Evolutionary conservation across 1,140 invertebrate genomes (phyloP).

Genomic region (Drosophila teissieri): DNA sequence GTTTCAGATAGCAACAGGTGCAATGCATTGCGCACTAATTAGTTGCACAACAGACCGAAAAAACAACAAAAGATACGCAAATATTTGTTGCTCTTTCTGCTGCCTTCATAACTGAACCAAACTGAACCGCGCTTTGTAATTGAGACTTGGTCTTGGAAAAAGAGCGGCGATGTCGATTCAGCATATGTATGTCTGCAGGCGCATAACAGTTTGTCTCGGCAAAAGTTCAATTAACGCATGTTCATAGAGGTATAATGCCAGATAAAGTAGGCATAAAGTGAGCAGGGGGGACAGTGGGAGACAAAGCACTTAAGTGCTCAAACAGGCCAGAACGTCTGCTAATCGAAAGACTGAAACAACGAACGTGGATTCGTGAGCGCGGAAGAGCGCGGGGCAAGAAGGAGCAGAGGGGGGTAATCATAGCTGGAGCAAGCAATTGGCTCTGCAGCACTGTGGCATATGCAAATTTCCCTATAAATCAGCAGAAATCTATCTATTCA

Average conservation of each 20-base stretch:
- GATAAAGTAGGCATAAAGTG: neutral
- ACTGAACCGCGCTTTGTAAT: slow-evolving; percentile 37
- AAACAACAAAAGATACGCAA: slow-evolving; percentile 82
- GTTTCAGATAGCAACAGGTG: slow-evolving; percentile 57
- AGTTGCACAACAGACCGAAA: slow-evolving; percentile 82
- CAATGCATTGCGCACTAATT: slow-evolving; percentile 79
- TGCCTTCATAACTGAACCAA: slow-evolving; percentile 58
- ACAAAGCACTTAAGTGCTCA: slow-evolving; percentile 70
- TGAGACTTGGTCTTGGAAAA: slow-evolving; percentile 39
- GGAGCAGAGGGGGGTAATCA: neutral
- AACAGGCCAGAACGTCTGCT: slow-evolving; percentile 80
- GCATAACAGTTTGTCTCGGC: slow-evolving; percentile 75
- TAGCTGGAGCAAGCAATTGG: slow-evolving; percentile 15
- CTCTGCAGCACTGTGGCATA: slow-evolving; percentile 53
- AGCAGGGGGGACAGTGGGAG: neutral
- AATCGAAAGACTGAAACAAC: slow-evolving; percentile 80
- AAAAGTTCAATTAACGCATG: slow-evolving; percentile 80
- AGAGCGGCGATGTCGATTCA: slow-evolving; percentile 32
- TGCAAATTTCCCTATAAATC: slow-evolving; percentile 82
- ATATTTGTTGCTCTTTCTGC: slow-evolving; percentile 54
- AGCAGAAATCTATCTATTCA: slow-evolving; percentile 46
- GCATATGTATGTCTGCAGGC: slow-evolving; percentile 64
- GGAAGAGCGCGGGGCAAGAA: too few species aligned
- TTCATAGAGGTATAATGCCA: slow-evolving; percentile 44
- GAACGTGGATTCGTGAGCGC: slow-evolving; percentile 39